Percentiles rank a stretch among this genome's conserved stretches.
phyloP scores from a whole-genome alignment of 2,113 vertebrate genomes.

The Condylura cristata region DNA sequence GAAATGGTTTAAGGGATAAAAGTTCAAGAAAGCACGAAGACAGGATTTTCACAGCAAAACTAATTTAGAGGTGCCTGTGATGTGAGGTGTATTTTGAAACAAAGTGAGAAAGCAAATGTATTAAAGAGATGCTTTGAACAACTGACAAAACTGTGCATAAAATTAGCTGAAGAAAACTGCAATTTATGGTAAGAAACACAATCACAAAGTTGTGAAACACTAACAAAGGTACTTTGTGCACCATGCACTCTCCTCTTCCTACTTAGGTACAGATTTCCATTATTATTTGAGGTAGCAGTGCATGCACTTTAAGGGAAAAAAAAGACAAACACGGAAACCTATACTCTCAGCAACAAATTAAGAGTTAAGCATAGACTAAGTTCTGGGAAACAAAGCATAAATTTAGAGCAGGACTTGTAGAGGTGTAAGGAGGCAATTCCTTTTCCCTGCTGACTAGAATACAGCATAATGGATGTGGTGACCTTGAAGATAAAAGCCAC shows the following conservation, averaged over 20 bases:
- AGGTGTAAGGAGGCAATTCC: background rate
- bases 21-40: constrained; percentile 24
- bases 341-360: background rate
- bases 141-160: constrained; percentile 27
- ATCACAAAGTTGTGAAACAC: background rate
- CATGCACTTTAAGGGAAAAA: background rate
- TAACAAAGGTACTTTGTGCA: background rate
- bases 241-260: background rate
- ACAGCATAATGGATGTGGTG: background rate
- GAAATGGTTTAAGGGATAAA: constrained; percentile 10
- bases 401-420: background rate
- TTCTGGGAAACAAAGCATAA: constrained; percentile 8
- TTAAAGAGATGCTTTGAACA: constrained; percentile 38
- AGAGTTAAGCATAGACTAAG: background rate
- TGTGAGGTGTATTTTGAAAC: constrained; percentile 32
- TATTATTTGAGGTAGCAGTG: background rate
- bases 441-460: background rate
- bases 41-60: constrained; percentile 45
- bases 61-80: constrained; percentile 54
- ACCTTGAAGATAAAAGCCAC: constrained; percentile 14
- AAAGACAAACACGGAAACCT: background rate
- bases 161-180: background rate
- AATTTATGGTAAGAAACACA: background rate
- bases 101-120: constrained; percentile 57
- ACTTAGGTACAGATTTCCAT: background rate